A percentile compares a stretch with the other conserved stretches of the same genome.
Conservation (phyloP, 2,797 vertebrate genomes). For the Anniella stebbinsi region DNA sequence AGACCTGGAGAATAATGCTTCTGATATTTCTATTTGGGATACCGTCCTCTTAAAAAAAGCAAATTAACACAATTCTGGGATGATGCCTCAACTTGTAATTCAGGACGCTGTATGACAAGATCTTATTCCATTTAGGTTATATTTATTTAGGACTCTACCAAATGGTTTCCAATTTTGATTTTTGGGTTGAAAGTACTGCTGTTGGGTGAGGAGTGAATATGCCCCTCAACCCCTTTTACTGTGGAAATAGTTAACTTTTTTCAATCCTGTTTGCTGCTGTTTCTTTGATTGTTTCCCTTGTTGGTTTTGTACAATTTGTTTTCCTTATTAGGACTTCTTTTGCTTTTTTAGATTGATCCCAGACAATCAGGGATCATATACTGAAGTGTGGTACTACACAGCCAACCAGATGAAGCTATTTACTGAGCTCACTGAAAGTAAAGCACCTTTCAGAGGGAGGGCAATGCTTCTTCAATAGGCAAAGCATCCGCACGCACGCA, state of each 20-base stretch:
- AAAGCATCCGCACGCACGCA: neutral
- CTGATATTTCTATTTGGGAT: constrained; percentile 78
- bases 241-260: neutral
- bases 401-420: neutral
- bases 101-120: constrained; percentile 3
- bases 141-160: neutral
- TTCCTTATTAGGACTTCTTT: neutral
- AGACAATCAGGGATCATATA: neutral
- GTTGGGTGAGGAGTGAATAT: neutral
- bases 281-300: neutral
- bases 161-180: neutral
- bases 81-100: constrained; percentile 51
- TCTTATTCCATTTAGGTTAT: constrained; percentile 41
- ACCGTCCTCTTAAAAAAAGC: constrained; percentile 54
- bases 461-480: neutral
- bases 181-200: neutral
- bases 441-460: neutral
- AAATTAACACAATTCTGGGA: constrained; percentile 40
- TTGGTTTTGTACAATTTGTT: neutral
- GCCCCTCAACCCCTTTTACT: neutral
- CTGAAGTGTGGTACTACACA: neutral
- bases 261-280: neutral
- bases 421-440: neutral
- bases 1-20: constrained; percentile 62
- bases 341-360: neutral